phyloP scores from a whole-genome alignment of 2,113 vertebrate genomes.

The Cairina moschata region DNA sequence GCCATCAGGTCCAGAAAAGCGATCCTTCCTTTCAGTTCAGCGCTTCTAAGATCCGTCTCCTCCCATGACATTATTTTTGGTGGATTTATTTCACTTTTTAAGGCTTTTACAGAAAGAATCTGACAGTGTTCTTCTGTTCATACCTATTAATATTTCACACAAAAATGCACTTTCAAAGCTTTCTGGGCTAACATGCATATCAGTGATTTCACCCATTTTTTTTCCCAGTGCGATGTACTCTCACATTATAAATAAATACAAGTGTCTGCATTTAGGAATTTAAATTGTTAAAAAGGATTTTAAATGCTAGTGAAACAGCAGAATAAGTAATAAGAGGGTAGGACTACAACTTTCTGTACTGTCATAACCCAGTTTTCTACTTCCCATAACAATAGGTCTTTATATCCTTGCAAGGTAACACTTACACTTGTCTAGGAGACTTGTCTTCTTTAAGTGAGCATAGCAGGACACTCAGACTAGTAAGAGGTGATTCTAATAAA shows the following conservation, averaged over 20 bases:
- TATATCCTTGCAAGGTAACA: neutral
- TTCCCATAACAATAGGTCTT: neutral
- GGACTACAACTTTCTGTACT: neutral
- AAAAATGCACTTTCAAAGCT: constrained; percentile 58
- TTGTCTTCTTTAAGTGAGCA: neutral
- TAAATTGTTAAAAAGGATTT: constrained; percentile 31
- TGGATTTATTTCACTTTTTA: constrained; percentile 22
- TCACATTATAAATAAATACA: neutral
- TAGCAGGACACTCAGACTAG: neutral
- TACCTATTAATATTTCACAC: constrained; percentile 72
- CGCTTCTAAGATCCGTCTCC: too few species aligned
- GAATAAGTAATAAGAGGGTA: neutral
- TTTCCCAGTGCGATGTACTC: neutral
- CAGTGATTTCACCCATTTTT: constrained; percentile 25
- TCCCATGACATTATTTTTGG: constrained; percentile 21
- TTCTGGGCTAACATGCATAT: constrained; percentile 9
- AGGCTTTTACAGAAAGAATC: constrained; percentile 60
- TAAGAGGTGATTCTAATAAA: neutral
- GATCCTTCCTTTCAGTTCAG: too few species aligned
- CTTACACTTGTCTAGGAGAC: neutral
- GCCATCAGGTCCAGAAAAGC: neutral
- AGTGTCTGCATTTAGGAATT: constrained; percentile 5
- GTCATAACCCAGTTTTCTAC: neutral
- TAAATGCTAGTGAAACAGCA: neutral
- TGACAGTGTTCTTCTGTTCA: constrained; percentile 47